Evolutionary conservation across 2,113 vertebrate genomes (phyloP).

Genomic region (Elephas maximus): DNA sequence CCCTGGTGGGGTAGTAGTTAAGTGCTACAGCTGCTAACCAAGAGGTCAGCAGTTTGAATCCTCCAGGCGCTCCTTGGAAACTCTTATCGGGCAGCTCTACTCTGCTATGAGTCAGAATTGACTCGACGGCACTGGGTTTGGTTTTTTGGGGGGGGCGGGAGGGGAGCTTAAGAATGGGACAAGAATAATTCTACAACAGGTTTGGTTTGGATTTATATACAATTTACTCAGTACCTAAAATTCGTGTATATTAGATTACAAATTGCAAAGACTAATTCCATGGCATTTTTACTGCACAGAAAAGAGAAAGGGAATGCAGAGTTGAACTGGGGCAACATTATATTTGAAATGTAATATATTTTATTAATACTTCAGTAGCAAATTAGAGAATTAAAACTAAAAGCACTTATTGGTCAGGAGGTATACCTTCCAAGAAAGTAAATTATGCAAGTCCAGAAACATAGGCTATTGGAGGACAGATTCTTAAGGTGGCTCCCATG

Average conservation of each 20-base stretch:
- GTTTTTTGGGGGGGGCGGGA: too few species aligned
- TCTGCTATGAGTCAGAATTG: too few species aligned
- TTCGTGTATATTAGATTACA: constrained; percentile 24
- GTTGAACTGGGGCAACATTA: not conserved
- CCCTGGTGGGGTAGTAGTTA: too few species aligned
- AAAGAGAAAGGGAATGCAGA: constrained; percentile 27
- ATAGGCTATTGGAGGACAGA: not conserved
- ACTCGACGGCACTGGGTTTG: too few species aligned
- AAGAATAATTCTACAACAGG: not conserved
- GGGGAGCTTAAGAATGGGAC: not conserved
- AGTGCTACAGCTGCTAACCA: too few species aligned
- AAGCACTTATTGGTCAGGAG: constrained; percentile 4
- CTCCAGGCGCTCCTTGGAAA: too few species aligned
- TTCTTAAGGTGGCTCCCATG: not conserved
- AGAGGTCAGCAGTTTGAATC: too few species aligned
- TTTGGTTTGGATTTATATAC: not conserved
- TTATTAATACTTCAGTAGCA: constrained; percentile 30
- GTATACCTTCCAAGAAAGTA: not conserved
- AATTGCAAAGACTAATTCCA: constrained; percentile 34
- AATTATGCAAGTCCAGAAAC: not conserved
- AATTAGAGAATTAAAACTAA: constrained; percentile 8
- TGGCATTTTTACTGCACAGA: constrained; percentile 34
- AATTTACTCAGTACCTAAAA: constrained; percentile 45
- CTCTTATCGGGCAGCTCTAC: too few species aligned
- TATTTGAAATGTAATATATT: constrained; percentile 35